A percentile compares a stretch with the other conserved stretches of the same genome.
phyloP scores from a whole-genome alignment of 1,140 invertebrate genomes.

The Sitodiplosis mosellana region DNA sequence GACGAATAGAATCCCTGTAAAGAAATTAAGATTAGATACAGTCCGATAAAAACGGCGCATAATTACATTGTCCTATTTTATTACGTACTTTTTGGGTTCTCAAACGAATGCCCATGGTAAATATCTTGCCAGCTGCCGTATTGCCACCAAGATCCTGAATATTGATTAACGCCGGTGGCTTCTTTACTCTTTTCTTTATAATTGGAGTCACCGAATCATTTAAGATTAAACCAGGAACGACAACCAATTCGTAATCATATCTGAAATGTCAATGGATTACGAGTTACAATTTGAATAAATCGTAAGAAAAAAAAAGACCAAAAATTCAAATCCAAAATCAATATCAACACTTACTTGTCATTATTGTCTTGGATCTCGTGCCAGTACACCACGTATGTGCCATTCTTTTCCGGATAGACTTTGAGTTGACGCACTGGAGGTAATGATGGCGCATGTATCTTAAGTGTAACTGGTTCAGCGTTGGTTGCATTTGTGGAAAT shows the following conservation, averaged over 20 bases:
- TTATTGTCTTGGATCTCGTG: conserved; percentile 4
- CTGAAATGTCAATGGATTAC: not conserved
- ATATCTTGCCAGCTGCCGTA: not conserved
- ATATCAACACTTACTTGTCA: conserved; percentile 1
- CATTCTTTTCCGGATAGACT: conserved; percentile 31
- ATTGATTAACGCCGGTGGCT: conserved; percentile 4
- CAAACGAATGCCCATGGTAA: conserved; percentile 4
- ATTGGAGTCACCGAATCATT: not conserved
- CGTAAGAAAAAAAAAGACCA: not conserved
- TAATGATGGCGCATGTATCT: conserved; percentile 35
- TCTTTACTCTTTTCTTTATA: not conserved
- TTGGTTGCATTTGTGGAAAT: conserved; percentile 29
- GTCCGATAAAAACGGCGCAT: not conserved
- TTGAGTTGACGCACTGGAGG: conserved; percentile 42
- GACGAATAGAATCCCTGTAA: conserved; percentile 1
- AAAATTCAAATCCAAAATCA: not conserved
- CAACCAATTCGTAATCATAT: conserved; percentile 1
- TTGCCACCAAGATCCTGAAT: conserved; percentile 1
- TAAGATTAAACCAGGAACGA: not conserved
- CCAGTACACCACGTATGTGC: conserved; percentile 44
- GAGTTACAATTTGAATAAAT: not conserved
- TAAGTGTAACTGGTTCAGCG: conserved; percentile 26
- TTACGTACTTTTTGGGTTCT: conserved; percentile 1
- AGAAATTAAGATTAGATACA: not conserved
- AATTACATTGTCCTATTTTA: no score